These are phyloP conservation scores for Pica pica DNA, from an alignment of 2,113 vertebrate genomes.

Conservation along the genomic window DNA sequence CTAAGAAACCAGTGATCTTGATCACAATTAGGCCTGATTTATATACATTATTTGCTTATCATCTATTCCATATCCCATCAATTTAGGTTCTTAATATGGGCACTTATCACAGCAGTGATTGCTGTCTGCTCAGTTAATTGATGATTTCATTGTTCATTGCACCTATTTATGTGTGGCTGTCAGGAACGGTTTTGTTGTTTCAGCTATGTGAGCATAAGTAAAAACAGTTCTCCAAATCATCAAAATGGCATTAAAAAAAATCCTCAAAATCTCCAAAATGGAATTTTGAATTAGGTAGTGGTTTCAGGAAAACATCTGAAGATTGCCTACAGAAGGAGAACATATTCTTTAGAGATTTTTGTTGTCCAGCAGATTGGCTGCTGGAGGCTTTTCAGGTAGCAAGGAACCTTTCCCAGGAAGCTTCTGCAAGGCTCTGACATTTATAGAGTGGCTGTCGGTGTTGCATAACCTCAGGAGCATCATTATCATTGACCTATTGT, in stretches of 20 bases:
- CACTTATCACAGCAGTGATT: not conserved
- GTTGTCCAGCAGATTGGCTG: not conserved
- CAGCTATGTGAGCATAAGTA: not conserved
- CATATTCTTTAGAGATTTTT: not conserved
- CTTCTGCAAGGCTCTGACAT: not conserved
- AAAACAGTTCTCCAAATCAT: not conserved
- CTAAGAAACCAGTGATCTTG: not conserved
- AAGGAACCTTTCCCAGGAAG: not conserved
- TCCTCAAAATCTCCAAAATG: not conserved
- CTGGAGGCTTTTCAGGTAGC: not conserved
- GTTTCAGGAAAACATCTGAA: not conserved
- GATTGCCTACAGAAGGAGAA: not conserved
- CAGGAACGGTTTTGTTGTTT: not conserved
- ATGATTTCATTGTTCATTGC: conserved; percentile 17
- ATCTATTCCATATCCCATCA: not conserved
- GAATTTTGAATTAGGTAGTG: not conserved
- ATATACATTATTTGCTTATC: not conserved
- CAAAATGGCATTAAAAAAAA: not conserved
- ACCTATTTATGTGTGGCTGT: not conserved
- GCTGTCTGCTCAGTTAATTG: conserved; percentile 9
- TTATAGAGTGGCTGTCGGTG: not conserved
- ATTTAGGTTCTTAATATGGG: not conserved
- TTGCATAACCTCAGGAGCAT: conserved; percentile 22
- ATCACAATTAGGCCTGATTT: not conserved
- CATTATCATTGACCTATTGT: not conserved